phyloP scores from a whole-genome alignment of 2,888 invertebrate species.

The Balanococcus diminutus region DNA sequence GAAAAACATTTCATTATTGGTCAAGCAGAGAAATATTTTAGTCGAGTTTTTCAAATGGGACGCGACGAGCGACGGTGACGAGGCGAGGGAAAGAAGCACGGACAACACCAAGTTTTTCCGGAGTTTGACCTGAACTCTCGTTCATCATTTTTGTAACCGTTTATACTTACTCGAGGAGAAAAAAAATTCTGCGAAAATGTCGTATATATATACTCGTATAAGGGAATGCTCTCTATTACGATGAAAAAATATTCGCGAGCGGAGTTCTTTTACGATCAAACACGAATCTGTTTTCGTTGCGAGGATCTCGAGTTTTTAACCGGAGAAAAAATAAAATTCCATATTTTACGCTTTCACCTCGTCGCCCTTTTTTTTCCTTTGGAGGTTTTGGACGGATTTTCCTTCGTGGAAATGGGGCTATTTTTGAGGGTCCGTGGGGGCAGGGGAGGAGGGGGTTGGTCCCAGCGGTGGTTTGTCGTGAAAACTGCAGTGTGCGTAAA shows the following conservation, averaged over 20 bases:
- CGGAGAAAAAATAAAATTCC: neutral
- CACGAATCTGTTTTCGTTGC: slow-evolving; percentile 23
- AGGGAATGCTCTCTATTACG: neutral
- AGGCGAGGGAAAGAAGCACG: neutral
- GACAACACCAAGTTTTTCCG: slow-evolving; percentile 42
- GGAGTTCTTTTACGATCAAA: slow-evolving; percentile 21
- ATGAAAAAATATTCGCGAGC: slow-evolving; percentile 10
- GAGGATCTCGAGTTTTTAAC: neutral
- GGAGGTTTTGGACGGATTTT: neutral
- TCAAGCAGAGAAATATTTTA: slow-evolving; percentile 42
- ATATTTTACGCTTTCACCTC: neutral
- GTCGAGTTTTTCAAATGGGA: neutral
- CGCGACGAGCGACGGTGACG: neutral
- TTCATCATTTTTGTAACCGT: slow-evolving; percentile 43
- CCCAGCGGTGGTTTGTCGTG: no score
- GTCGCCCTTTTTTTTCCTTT: neutral
- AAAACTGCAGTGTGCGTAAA: no score
- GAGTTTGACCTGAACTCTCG: slow-evolving; percentile 10
- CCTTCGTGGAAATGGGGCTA: neutral
- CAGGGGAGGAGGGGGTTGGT: no score
- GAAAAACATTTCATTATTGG: slow-evolving; percentile 30
- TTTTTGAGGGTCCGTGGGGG: no score
- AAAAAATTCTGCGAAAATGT: neutral
- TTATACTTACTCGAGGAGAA: slow-evolving; percentile 12
- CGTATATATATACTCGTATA: neutral